phyloP scores from a whole-genome alignment of 2,888 invertebrate genomes.

The Epinotia bilunana region DNA sequence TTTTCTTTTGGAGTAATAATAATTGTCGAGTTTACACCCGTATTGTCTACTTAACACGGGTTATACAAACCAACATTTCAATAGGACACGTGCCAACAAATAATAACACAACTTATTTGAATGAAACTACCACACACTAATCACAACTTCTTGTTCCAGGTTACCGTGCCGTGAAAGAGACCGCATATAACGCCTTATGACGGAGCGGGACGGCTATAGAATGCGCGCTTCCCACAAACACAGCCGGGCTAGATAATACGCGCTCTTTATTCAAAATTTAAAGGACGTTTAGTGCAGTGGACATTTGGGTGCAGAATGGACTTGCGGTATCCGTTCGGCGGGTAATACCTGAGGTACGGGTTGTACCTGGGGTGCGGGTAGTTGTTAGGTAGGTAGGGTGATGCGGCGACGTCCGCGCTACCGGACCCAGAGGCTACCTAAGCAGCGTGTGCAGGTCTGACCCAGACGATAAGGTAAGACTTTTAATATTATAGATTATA shows the following conservation, averaged over 20 bases:
- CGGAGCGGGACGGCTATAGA: constrained; percentile 78
- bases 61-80: too few species aligned
- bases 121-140: constrained; percentile 50
- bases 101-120: not conserved
- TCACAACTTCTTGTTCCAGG: constrained; percentile 72
- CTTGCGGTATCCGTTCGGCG: constrained; percentile 61
- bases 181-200: constrained; percentile 74
- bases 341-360: constrained; percentile 7
- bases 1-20: too few species aligned
- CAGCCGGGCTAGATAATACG: constrained; percentile 75
- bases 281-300: constrained; percentile 58
- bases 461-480: constrained; percentile 78
- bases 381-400: constrained; percentile 56
- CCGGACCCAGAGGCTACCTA: constrained; percentile 58
- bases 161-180: constrained; percentile 68
- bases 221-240: constrained; percentile 73
- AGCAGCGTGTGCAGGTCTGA: constrained; percentile 72
- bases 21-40: too few species aligned
- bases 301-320: constrained; percentile 62
- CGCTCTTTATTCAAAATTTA: constrained; percentile 60
- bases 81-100: not conserved
- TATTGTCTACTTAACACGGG: too few species aligned
- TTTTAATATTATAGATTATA: too few species aligned
- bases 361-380: not conserved
- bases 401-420: constrained; percentile 73